Conservation (phyloP, 1,140 invertebrate genomes). For the Sarcophaga peregrina region DNA sequence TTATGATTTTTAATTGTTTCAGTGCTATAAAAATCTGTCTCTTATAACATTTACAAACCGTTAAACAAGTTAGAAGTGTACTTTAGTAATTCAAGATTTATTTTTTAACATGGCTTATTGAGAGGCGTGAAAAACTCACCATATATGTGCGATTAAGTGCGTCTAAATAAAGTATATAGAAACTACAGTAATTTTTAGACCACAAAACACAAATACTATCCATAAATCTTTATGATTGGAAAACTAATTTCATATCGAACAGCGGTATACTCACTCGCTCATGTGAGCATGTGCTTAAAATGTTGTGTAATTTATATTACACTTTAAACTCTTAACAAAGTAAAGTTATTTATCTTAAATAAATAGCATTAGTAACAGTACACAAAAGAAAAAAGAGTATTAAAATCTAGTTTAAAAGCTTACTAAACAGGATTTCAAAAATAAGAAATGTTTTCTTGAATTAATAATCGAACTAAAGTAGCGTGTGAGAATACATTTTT, state of each 20-base stretch:
- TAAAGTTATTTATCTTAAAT: background rate
- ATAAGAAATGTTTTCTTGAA: background rate
- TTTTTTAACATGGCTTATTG: background rate
- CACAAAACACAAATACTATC: background rate
- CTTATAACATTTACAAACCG: too few species aligned
- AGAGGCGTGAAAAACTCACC: constrained; percentile 3
- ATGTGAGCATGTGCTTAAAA: background rate
- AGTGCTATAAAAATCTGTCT: too few species aligned
- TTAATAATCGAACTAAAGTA: too few species aligned
- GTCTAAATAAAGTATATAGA: background rate
- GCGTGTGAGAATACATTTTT: background rate
- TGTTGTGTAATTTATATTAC: constrained; percentile 10
- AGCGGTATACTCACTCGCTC: background rate
- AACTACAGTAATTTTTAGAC: background rate
- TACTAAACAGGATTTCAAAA: too few species aligned
- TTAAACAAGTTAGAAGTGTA: background rate
- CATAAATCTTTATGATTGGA: constrained; percentile 25
- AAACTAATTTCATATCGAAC: constrained; percentile 21
- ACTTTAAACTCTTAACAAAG: background rate
- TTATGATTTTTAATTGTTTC: too few species aligned
- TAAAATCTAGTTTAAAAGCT: too few species aligned
- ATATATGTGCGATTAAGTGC: constrained; percentile 1
- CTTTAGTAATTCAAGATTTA: background rate
- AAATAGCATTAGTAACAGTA: background rate
- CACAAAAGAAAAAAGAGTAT: too few species aligned